These are phyloP conservation scores for Anguilla megastoma DNA, from an alignment of 2,797 vertebrate species.

Conservation along the genomic window DNA sequence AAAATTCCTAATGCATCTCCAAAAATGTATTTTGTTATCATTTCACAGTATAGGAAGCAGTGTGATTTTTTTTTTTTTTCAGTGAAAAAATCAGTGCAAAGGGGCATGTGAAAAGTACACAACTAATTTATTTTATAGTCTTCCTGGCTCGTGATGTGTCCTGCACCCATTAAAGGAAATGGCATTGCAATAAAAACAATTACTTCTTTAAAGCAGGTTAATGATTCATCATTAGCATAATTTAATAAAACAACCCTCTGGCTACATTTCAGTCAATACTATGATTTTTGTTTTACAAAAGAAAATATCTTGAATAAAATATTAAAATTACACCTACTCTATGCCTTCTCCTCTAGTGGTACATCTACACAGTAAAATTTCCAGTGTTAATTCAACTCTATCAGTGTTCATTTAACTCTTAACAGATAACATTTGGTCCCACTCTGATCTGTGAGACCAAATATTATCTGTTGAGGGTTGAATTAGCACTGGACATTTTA, in stretches of 20 bases:
- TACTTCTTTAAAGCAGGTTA: background rate
- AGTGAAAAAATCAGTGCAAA: background rate
- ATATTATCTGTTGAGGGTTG: no score
- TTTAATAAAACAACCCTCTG: background rate
- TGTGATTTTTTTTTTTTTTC: background rate
- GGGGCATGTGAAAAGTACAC: background rate
- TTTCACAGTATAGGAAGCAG: background rate
- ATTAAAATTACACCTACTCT: background rate
- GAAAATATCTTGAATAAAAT: background rate
- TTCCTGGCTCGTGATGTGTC: background rate
- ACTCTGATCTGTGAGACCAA: no score
- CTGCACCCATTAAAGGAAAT: slow-evolving; percentile 3
- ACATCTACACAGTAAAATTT: no score
- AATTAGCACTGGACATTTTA: no score
- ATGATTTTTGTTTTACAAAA: background rate
- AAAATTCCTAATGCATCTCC: background rate
- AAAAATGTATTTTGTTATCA: background rate
- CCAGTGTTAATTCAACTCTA: no score
- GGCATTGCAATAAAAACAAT: background rate
- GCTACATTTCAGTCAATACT: background rate
- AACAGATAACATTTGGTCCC: no score
- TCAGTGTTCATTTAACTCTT: no score
- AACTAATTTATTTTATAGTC: background rate
- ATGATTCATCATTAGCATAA: background rate
- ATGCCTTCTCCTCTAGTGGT: background rate